phyloP scores from a whole-genome alignment of 2,888 invertebrate genomes.

The Hydropsyche betteni region DNA sequence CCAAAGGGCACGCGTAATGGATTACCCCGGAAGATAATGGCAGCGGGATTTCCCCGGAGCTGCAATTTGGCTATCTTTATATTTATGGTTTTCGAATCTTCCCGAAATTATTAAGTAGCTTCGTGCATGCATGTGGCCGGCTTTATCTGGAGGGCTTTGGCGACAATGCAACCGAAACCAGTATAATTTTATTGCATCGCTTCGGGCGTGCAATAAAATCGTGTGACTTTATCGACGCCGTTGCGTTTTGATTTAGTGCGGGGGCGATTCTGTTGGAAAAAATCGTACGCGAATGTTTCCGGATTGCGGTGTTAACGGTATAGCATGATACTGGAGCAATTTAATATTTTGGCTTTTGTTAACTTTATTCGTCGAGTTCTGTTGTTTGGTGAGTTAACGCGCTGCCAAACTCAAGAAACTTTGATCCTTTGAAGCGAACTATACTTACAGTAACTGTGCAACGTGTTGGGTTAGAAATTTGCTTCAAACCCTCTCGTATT shows the following conservation, averaged over 20 bases:
- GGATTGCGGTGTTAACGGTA: neutral
- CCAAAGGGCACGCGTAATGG: slow-evolving; percentile 38
- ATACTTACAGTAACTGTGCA: slow-evolving; percentile 14
- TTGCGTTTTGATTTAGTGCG: too few relatives aligned
- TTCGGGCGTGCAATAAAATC: too few relatives aligned
- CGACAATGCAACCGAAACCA: too few relatives aligned
- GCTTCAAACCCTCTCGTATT: slow-evolving; percentile 21
- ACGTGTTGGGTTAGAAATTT: slow-evolving; percentile 12
- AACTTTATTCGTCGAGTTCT: slow-evolving; percentile 20
- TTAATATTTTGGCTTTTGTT: slow-evolving; percentile 27
- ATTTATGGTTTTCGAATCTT: slow-evolving; percentile 33
- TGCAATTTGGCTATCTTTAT: slow-evolving; percentile 48
- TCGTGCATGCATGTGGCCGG: neutral
- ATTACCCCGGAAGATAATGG: slow-evolving; percentile 30
- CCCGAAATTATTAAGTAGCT: neutral
- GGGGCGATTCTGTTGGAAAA: too few relatives aligned
- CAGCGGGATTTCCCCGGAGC: slow-evolving; percentile 41
- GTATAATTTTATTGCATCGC: too few relatives aligned
- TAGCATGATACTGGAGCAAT: slow-evolving; percentile 16
- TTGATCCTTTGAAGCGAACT: slow-evolving; percentile 23
- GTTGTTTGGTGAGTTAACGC: slow-evolving; percentile 27
- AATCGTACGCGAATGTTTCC: too few relatives aligned
- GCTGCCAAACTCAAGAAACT: slow-evolving; percentile 25
- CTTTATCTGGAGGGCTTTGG: neutral
- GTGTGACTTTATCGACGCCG: too few relatives aligned